Evolutionary conservation across 2,888 invertebrate genomes (phyloP).

Genomic region (Aquatica leii): DNA sequence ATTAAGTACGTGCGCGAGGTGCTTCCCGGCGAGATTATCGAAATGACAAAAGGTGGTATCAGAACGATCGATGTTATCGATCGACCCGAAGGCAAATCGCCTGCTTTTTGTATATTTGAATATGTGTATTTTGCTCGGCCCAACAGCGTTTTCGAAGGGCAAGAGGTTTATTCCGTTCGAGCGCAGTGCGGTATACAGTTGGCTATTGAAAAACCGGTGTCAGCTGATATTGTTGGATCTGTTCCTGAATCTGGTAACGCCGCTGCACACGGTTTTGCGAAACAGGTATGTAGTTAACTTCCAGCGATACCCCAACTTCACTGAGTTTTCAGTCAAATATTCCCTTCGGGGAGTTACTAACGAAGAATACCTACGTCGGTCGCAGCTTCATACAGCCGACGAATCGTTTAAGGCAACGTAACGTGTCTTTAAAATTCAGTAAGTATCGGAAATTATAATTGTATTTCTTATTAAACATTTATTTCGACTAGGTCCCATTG

Average conservation of each 20-base stretch:
- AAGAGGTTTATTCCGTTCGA: conserved; percentile 94
- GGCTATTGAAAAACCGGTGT: conserved; percentile 87
- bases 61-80: conserved; percentile 87
- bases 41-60: conserved; percentile 84
- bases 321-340: conserved; percentile 83
- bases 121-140: conserved; percentile 98
- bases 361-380: conserved; percentile 96
- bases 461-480: not conserved
- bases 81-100: conserved; percentile 76
- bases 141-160: conserved; percentile 95
- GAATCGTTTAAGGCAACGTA: conserved; percentile 85
- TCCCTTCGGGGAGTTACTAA: conserved; percentile 91
- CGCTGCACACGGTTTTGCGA: conserved; percentile 93
- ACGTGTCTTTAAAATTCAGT: conserved; percentile 95
- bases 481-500: conserved; percentile 72
- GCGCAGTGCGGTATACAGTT: conserved; percentile 92
- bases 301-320: too few relatives aligned
- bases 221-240: conserved; percentile 95
- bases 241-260: conserved; percentile 98
- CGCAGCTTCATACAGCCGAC: conserved; percentile 98
- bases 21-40: conserved; percentile 94
- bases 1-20: conserved; percentile 93
- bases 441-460: too few relatives aligned
- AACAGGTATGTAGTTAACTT: conserved; percentile 82
- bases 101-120: conserved; percentile 98